These are phyloP conservation scores for Drosophila ustulata DNA, from an alignment of 2,888 invertebrate species.

Conservation along the genomic window DNA sequence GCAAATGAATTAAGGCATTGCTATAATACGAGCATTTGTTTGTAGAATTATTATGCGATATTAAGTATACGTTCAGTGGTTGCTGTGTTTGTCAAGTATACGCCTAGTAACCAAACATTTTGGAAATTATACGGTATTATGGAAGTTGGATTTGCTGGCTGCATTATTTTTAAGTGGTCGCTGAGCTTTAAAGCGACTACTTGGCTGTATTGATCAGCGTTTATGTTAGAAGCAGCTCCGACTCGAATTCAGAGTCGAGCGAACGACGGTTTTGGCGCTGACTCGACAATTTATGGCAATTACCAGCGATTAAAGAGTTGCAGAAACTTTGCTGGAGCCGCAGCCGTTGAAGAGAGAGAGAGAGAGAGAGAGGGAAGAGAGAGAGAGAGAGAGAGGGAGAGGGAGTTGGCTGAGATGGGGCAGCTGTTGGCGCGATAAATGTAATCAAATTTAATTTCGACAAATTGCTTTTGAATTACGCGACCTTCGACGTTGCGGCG, in stretches of 20 bases:
- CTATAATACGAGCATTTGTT: no score
- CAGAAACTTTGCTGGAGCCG: conserved; percentile 40
- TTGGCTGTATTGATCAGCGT: conserved; percentile 42
- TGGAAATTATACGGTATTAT: conserved; percentile 5
- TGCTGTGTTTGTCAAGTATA: neutral
- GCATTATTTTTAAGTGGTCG: conserved; percentile 8
- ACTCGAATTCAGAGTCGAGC: neutral
- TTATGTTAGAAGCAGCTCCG: conserved; percentile 6
- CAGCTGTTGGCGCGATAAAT: conserved; percentile 72
- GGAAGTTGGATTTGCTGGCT: neutral
- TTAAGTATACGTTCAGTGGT: no score
- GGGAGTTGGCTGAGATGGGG: conserved; percentile 5
- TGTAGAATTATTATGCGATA: no score
- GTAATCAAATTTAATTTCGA: conserved; percentile 80
- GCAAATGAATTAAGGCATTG: no score
- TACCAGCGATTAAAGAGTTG: conserved; percentile 63
- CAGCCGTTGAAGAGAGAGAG: neutral
- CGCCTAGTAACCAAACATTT: neutral
- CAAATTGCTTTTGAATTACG: conserved; percentile 81
- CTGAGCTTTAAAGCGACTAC: conserved; percentile 22
- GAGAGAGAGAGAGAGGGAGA: neutral
- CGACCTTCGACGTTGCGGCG: conserved; percentile 68
- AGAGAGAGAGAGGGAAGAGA: no score
- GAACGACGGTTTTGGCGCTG: conserved; percentile 10
- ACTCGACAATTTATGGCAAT: conserved; percentile 61